Evolutionary conservation across 2,113 vertebrate species (phyloP).

Genomic region (Lophura nycthemera): DNA sequence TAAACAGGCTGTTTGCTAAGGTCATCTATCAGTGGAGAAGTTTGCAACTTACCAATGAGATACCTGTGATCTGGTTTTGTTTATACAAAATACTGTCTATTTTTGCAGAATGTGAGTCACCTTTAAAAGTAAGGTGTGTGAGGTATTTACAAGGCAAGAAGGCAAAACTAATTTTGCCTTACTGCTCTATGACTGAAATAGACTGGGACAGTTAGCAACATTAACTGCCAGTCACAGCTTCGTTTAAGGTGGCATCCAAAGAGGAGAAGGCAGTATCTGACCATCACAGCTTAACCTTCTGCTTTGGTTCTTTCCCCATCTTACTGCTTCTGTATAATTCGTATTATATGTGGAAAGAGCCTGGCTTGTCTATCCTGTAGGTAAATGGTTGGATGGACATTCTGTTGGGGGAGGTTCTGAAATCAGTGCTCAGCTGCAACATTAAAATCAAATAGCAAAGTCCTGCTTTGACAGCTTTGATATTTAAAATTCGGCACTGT

Average conservation of each 20-base stretch:
- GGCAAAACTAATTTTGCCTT: neutral
- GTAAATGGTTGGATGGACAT: neutral
- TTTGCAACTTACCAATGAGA: neutral
- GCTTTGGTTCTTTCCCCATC: neutral
- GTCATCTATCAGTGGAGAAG: neutral
- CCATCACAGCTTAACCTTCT: neutral
- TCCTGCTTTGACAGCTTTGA: neutral
- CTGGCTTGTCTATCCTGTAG: neutral
- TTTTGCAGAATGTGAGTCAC: neutral
- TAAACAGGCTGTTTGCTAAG: neutral
- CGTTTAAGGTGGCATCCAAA: neutral
- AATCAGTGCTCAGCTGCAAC: neutral
- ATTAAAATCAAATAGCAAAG: neutral
- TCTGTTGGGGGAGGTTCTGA: neutral
- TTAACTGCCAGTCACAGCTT: neutral
- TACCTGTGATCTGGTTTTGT: neutral
- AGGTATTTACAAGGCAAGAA: neutral
- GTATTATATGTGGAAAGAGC: neutral
- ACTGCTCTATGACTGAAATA: neutral
- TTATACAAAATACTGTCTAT: neutral
- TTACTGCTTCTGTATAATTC: neutral
- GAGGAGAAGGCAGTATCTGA: neutral
- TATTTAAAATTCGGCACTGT: slow-evolving; percentile 21
- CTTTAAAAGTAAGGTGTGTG: neutral
- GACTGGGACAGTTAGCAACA: neutral